phyloP scores from a whole-genome alignment of 2,888 invertebrate genomes.

The Mactromeris polynyma region DNA sequence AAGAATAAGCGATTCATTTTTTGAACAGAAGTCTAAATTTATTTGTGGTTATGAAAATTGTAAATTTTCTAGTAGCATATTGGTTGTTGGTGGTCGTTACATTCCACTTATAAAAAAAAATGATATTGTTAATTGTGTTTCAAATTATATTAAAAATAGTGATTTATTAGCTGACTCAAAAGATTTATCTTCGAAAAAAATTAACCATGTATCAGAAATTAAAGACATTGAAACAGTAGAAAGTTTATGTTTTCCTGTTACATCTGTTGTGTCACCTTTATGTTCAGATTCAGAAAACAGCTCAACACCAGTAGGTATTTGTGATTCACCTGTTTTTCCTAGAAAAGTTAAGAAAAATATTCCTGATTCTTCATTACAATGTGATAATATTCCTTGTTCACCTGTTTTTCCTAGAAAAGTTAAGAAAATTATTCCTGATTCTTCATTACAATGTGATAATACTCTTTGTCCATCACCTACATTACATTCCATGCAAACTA shows the following conservation, averaged over 20 bases:
- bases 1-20: background rate
- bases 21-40: background rate
- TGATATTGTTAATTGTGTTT: background rate
- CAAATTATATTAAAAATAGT: background rate
- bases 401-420: background rate
- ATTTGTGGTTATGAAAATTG: background rate
- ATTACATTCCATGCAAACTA: no score
- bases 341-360: no score
- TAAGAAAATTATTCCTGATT: no score
- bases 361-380: no score
- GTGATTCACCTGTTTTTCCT: background rate
- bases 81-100: background rate
- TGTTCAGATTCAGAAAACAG: background rate
- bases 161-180: background rate
- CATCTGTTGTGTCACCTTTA: background rate
- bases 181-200: background rate
- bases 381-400: no score
- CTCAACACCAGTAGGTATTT: background rate
- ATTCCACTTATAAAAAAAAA: background rate
- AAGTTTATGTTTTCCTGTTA: no score
- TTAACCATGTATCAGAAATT: no score
- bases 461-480: no score
- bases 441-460: no score
- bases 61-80: background rate
- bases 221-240: no score